These are phyloP conservation scores for Pararge aegeria DNA, from an alignment of 1,140 invertebrate genomes.

Conservation along the genomic window DNA sequence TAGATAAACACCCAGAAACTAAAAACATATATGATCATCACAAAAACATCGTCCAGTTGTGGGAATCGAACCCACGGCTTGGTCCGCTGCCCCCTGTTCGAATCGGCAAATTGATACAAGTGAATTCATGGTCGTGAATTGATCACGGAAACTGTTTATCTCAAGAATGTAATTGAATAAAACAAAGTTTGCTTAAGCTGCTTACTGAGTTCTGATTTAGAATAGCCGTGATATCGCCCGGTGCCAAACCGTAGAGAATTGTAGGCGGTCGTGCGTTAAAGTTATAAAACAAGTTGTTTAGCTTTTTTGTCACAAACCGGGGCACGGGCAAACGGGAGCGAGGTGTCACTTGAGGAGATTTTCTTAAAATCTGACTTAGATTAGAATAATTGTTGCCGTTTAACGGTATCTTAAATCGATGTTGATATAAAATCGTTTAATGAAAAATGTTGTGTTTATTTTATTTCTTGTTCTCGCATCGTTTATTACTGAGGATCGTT, in stretches of 20 bases:
- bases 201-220: background rate
- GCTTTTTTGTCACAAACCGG: conserved; percentile 17
- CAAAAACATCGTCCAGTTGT: too few relatives aligned
- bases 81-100: too few relatives aligned
- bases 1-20: too few relatives aligned
- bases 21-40: too few relatives aligned
- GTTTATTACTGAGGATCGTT: background rate
- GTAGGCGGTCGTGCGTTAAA: conserved; percentile 45
- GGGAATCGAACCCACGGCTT: too few relatives aligned
- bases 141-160: too few relatives aligned
- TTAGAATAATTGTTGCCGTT: conserved; percentile 26
- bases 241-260: conserved; percentile 48
- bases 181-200: background rate
- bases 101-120: too few relatives aligned
- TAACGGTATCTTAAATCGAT: conserved; percentile 6
- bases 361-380: conserved; percentile 10
- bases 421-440: background rate
- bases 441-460: background rate
- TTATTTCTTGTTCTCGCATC: background rate
- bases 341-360: background rate
- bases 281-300: conserved; percentile 42
- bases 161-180: background rate
- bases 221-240: conserved; percentile 29
- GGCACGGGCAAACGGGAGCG: conserved; percentile 25
- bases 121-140: too few relatives aligned